Evolutionary conservation across 1,140 invertebrate genomes (phyloP), one percentile per base, ranked within the genome.

Genomic region (Cherax quadricarinatus): DNA sequence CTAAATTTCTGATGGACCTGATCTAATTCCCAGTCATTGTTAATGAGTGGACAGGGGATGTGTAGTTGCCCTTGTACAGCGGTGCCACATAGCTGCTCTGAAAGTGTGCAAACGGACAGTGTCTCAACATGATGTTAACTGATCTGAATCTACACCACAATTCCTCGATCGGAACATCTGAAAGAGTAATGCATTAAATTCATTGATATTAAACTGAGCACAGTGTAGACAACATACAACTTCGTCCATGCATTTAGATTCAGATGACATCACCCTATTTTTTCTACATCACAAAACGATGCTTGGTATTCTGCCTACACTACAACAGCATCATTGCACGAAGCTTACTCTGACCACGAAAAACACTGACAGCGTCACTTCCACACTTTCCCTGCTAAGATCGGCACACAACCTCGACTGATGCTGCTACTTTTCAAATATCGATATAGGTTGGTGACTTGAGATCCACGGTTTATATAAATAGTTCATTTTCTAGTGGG

Each of bases 281-380:
- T 62, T 24, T 48, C 90, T 73, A 79, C 87, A 49, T 18, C n/a
- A 48, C 4, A 60, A 51, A 84, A 79, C 24, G 53, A 5, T 24
- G 78, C 90, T 2, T 87, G 57, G 18, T 57, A 79, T 21, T 79
- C 3, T 9, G 16, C 57, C 16, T 60, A 60, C 57, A 60, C 16
- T 16, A 16, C 57, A 60, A 60, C 57, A 60, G 16, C 57, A 10
- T 60, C 57, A 60, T 10, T 10, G 9, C 57, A 60, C 1, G 57
- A 60, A 60, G 57, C 16, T 86, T 66, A 9, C 49, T 12, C 41
- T 78, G 73, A n/a, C 83, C 84, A 79, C 48, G 6, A 49, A 92
- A 73, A 7, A 49, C 85, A 83, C 90, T 92, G 10, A 87, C 90
- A 57, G 90, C 18, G 60, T 79, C 90, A 73, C 73, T 80, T n/a